A percentile compares a stretch with the other conserved stretches of the same genome.
Conservation (phyloP, 2,888 invertebrate genomes). For the Synanthedon vespiformis region DNA sequence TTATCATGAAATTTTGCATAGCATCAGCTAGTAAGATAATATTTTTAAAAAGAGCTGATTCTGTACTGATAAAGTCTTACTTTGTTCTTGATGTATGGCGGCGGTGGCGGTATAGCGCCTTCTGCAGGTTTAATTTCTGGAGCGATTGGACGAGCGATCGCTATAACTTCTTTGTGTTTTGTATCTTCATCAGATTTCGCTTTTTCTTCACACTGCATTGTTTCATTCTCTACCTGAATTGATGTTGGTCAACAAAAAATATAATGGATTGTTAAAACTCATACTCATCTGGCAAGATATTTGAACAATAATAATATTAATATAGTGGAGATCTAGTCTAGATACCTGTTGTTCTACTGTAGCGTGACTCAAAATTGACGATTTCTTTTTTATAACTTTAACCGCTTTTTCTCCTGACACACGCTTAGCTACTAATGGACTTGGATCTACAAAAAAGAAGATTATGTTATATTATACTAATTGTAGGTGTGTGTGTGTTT, state of each 20-base stretch:
- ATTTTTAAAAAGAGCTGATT: not conserved
- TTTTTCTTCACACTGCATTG: no score
- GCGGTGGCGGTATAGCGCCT: conserved; percentile 60
- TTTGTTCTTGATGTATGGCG: conserved; percentile 41
- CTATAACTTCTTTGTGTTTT: conserved; percentile 36
- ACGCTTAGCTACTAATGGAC: conserved; percentile 44
- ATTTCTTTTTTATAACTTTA: conserved; percentile 62
- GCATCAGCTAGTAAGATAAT: no score
- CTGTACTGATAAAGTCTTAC: conserved; percentile 15
- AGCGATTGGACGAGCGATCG: conserved; percentile 52
- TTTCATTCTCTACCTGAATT: no score
- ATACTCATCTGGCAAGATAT: no score
- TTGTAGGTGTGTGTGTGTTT: no score
- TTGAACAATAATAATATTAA: no score
- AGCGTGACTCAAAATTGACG: conserved; percentile 6
- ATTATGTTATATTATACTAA: no score
- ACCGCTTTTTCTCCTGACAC: conserved; percentile 55
- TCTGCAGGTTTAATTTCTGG: conserved; percentile 53
- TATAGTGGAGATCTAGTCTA: no score
- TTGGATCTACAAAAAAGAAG: conserved; percentile 31
- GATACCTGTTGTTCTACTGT: not conserved
- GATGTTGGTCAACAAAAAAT: no score
- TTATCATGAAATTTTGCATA: no score
- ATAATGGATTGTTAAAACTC: no score
- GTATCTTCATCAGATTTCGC: conserved; percentile 1